These are phyloP conservation scores for Galerucella calmariensis DNA, from an alignment of 2,888 invertebrate species.

Conservation along the genomic window DNA sequence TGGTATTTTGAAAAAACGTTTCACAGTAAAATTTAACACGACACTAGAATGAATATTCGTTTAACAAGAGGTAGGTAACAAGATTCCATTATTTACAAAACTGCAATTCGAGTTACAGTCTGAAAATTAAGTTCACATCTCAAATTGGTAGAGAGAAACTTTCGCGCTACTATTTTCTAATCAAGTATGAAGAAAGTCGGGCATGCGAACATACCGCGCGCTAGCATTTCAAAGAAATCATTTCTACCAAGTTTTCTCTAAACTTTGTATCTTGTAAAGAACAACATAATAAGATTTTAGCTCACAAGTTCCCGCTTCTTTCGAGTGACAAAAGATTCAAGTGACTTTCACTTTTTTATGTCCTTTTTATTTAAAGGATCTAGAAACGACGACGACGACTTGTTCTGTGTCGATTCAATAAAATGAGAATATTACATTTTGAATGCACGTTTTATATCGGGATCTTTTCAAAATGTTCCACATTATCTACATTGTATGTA, in stretches of 20 bases:
- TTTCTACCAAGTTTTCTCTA: constrained; percentile 32
- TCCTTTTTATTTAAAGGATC: constrained; percentile 36
- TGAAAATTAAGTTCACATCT: constrained; percentile 31
- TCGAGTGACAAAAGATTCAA: constrained; percentile 40
- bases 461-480: no score
- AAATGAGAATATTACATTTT: constrained; percentile 12
- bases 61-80: neutral
- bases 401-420: constrained; percentile 35
- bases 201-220: constrained; percentile 21
- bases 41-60: neutral
- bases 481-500: no score
- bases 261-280: constrained; percentile 41
- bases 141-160: constrained; percentile 30
- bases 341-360: constrained; percentile 30
- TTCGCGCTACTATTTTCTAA: constrained; percentile 34
- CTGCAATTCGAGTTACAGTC: constrained; percentile 16
- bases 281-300: constrained; percentile 41
- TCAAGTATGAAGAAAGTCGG: constrained; percentile 39
- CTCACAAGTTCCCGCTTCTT: constrained; percentile 34
- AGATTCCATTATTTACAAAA: neutral
- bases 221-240: constrained; percentile 39
- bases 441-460: neutral
- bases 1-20: neutral
- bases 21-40: neutral
- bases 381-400: constrained; percentile 18